Conservation (phyloP, 2,888 invertebrate genomes). For the Eueremaeus valkanovi region DNA sequence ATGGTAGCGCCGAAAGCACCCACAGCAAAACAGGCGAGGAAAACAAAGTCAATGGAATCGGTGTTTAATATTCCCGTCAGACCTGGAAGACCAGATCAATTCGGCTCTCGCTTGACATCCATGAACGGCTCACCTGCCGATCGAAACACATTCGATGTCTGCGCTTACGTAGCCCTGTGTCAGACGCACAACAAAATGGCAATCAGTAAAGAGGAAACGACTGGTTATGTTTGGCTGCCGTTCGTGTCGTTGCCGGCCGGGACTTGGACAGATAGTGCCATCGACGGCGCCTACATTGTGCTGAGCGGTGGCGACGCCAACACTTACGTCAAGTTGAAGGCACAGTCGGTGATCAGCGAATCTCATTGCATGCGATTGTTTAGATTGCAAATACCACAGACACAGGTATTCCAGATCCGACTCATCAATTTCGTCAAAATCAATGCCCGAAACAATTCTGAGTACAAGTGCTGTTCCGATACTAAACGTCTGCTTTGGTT, state of each 20-base stretch:
- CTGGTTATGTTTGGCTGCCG: slow-evolving; percentile 39
- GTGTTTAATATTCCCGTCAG: no score
- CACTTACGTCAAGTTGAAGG: background rate
- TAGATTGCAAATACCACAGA: slow-evolving; percentile 41
- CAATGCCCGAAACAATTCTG: background rate
- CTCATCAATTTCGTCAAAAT: slow-evolving; percentile 29
- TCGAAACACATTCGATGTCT: slow-evolving; percentile 21
- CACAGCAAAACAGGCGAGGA: no score
- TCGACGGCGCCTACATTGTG: slow-evolving; percentile 1
- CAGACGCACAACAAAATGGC: slow-evolving; percentile 40
- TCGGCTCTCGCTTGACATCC: background rate
- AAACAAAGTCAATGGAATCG: no score
- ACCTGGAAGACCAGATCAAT: background rate
- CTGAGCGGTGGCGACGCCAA: background rate
- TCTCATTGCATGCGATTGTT: slow-evolving; percentile 38
- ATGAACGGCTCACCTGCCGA: background rate
- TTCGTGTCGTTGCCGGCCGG: slow-evolving; percentile 1
- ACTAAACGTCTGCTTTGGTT: slow-evolving; percentile 36
- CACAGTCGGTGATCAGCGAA: background rate
- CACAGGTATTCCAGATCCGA: slow-evolving; percentile 37
- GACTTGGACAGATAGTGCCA: slow-evolving; percentile 34
- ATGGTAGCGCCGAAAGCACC: no score
- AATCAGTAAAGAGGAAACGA: background rate
- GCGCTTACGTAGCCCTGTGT: slow-evolving; percentile 39
- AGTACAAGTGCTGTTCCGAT: slow-evolving; percentile 37